These are phyloP conservation scores for Chrysocyon brachyurus DNA, from an alignment of 2,797 vertebrate species.

Conservation along the genomic window DNA sequence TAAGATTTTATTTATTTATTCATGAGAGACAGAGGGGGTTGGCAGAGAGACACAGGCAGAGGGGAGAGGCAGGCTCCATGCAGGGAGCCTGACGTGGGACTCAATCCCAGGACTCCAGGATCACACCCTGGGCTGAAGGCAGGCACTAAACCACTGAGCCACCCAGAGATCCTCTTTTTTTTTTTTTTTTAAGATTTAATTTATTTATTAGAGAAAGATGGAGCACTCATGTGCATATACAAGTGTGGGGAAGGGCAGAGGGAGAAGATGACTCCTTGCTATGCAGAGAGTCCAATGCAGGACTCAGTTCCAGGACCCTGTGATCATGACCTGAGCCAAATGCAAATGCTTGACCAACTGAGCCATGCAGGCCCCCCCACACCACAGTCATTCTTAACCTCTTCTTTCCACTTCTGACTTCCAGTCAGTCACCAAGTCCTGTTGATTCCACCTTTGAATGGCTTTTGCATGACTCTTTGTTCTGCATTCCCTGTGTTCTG, in stretches of 20 bases:
- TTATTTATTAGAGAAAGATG: background rate
- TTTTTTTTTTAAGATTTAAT: background rate
- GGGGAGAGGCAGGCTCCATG: too few relatives aligned
- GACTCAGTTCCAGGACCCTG: background rate
- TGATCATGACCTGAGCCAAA: background rate
- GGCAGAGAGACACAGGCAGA: too few relatives aligned
- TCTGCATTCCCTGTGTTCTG: background rate
- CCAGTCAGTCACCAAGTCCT: background rate
- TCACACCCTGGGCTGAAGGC: too few relatives aligned
- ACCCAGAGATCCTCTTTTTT: background rate
- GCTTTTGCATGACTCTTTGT: background rate
- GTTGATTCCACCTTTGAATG: background rate
- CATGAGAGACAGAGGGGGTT: background rate
- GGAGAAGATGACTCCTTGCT: background rate
- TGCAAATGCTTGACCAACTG: too few relatives aligned
- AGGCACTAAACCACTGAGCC: too few relatives aligned
- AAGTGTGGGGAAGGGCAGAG: background rate
- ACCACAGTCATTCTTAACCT: background rate
- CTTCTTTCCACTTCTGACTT: background rate
- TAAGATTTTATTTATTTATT: background rate
- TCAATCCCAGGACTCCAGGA: too few relatives aligned
- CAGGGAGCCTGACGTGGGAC: too few relatives aligned
- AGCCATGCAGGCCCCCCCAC: too few relatives aligned
- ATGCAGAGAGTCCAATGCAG: too few relatives aligned
- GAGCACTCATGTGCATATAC: too few relatives aligned